Base-by-base conservation (phyloP, 2,113 vertebrate species). In the Ia io region DNA sequence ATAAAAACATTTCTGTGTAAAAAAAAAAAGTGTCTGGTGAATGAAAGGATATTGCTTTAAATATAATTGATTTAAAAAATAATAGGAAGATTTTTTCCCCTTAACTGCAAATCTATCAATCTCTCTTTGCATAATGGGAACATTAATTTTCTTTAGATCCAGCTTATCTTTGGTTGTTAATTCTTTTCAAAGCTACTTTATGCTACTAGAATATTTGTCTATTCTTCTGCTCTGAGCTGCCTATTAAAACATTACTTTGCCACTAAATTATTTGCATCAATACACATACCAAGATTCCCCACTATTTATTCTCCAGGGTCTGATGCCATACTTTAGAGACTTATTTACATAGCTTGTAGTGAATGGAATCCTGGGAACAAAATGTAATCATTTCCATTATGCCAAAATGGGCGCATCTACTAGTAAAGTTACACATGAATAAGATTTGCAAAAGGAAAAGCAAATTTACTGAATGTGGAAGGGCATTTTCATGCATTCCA, bases 141-240 rank as follows among this genome's bases (percentile, higher is more conserved):
- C 9, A 7, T 2, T 69, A 17, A 51, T 5, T 71, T 76, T 18
- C 1, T 65, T 90, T 61, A 22, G 4, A 44, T 22, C 6, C 14
- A 69, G 13, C 10, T 53, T 88, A 5, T 84, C 51, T 85, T 61
- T 71, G 63, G 8, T 47, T 61, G 11, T 47, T 42, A 53, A 16
- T 74, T 95, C 10, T 93, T 85, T 91, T 51, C 11, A 76, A 95
- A 77, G 63, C 0, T 90, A 51, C 76, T 74, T 7, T 73, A 91
- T 77, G 9, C 5, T 73, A 84, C 4, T 3, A n/a, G 12, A 94
- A 69, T 44, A 9, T 10, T 76, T 79, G 61, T 70, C 28, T 56
- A 23, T n/a, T 1, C 20, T 51, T 65, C 11, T 67, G 9, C 35
- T 61, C 6, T 69, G 6, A 65, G 2, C 20, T 47, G 30, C 20